Conservation (phyloP, 2,888 invertebrate species). For the Drosophila putrida region DNA sequence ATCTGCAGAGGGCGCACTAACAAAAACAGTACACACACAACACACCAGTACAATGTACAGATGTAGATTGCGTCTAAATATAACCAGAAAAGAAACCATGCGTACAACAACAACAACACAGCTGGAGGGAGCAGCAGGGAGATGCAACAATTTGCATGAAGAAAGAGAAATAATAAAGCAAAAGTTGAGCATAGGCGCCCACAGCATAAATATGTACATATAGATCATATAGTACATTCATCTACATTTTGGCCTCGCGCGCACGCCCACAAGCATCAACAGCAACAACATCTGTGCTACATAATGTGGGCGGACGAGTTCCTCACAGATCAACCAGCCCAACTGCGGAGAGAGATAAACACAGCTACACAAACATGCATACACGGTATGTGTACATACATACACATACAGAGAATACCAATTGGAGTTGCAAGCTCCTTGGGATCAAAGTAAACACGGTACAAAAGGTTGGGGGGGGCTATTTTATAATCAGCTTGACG, state of each 20-base stretch:
- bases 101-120: background rate
- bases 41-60: conserved; percentile 20
- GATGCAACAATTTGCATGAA: conserved; percentile 44
- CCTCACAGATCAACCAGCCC: conserved; percentile 41
- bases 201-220: conserved; percentile 32
- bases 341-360: conserved; percentile 49
- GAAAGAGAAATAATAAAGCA: conserved; percentile 13
- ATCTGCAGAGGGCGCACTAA: conserved; percentile 1
- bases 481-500: conserved; percentile 48
- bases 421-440: conserved; percentile 49
- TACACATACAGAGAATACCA: conserved; percentile 14
- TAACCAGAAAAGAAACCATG: conserved; percentile 18
- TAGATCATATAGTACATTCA: conserved; percentile 14
- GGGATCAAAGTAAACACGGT: conserved; percentile 34
- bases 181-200: conserved; percentile 35
- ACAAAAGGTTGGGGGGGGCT: conserved; percentile 14
- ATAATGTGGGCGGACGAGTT: conserved; percentile 68
- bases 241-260: conserved; percentile 47
- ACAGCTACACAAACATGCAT: conserved; percentile 44
- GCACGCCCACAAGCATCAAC: conserved; percentile 51
- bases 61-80: conserved; percentile 42
- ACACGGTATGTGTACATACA: conserved; percentile 10
- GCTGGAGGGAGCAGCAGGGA: conserved; percentile 3
- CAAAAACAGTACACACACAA: conserved; percentile 6
- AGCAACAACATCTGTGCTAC: conserved; percentile 58